A percentile compares a stretch with the other conserved stretches of the same genome.
Conservation (phyloP, 1,140 invertebrate genomes). For the Macrobrachium rosenbergii region DNA sequence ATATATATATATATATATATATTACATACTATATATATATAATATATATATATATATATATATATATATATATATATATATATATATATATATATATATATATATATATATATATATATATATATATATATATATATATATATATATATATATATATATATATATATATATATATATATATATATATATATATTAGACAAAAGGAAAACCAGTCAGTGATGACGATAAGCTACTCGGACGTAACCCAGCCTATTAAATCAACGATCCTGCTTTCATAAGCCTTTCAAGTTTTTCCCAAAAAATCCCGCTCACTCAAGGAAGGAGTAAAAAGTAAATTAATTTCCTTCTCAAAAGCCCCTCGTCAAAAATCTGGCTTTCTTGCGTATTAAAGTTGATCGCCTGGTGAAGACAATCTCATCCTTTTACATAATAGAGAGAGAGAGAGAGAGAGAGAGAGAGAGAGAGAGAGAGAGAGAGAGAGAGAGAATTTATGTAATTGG, state of each 20-base stretch:
- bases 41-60: background rate
- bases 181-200: too few species aligned
- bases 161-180: too few species aligned
- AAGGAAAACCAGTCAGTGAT: too few species aligned
- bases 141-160: background rate
- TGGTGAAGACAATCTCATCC: background rate
- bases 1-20: background rate
- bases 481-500: background rate
- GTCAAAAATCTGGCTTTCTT: too few species aligned
- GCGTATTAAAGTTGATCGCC: too few species aligned
- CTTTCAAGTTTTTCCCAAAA: too few species aligned
- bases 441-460: conserved; percentile 23
- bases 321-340: too few species aligned
- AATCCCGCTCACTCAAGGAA: too few species aligned
- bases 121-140: background rate
- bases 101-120: background rate
- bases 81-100: background rate
- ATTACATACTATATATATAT: background rate
- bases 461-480: conserved; percentile 24
- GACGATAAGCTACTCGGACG: too few species aligned
- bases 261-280: too few species aligned
- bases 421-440: background rate
- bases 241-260: too few species aligned
- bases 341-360: too few species aligned
- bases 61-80: background rate